Base-by-base conservation (phyloP, 2,113 vertebrate species). In the Carassius auratus region DNA sequence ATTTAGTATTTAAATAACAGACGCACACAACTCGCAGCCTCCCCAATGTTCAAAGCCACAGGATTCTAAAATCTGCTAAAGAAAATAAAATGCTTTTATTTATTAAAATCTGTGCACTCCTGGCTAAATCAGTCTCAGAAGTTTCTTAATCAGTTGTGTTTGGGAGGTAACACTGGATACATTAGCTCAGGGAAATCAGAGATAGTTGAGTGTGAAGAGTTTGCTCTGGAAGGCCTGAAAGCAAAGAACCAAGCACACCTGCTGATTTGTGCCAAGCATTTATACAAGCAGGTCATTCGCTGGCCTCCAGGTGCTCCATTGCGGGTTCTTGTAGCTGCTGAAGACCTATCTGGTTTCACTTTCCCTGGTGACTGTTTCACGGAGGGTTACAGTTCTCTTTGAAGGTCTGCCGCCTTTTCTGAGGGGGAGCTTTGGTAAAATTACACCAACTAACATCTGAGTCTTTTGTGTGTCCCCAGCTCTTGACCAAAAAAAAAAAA, bases 401-500 rank as follows among this genome's bases (percentile, higher is more conserved):
- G 85, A 87, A 86, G 84, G 52, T 74, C 38, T 74, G 71, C 71
- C n/a, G 48, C 64, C 19, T n/a, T 61, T 36, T 48, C 79, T 73
- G 78, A 80, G 77, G 77, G 42, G 71, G 71, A 42, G 50, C 86
- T 76, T 68, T 69, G 76, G 76, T 83, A 87, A 90, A 87, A 87
- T 30, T 84, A 86, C 66, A 86, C 88, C 76, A 79, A 33, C 74
- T 79, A 68, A 64, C 48, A 78, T 52, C 26, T 50, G 71, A 62
- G 71, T 85, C 64, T 81, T 88, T 86, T 86, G 73, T 84, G 74
- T 85, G 71, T 62, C 76, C 33, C 19, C 5, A 9, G 83, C 23
- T 21, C 30, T 17, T 78, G 7, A 52, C 26, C 48, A 64, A 82
- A 85, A 74, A 48, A 59, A 2, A 2, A 48, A 57, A 1, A 5